Base-by-base conservation (phyloP, 2,888 invertebrate genomes). In the Fragum whitleyi region DNA sequence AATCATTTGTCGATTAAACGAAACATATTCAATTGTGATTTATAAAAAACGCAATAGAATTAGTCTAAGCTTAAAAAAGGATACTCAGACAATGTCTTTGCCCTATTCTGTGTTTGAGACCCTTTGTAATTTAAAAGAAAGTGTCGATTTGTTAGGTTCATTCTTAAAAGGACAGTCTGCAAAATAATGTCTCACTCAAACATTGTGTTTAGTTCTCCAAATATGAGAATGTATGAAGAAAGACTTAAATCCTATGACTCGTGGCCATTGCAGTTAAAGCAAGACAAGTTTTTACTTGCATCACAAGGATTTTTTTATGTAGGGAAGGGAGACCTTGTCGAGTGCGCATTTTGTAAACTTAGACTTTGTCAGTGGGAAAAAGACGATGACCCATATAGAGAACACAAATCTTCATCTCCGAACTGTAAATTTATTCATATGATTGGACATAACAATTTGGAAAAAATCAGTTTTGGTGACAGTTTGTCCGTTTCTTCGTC, bases 81-180 rank as follows among this genome's bases (percentile, higher is more conserved):
- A 65, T 19, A 77, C 69, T 29, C 69, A 69, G 47, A 69, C 69
- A 19, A 53, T 69, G 69, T 69, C 69, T 21, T 7, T 69, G 6
- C 53, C 69, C 11, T 53, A 29, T 53, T 39, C 39, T 28, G 0
- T 69, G n/a, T 59, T 73, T 68, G 59, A 67, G 72, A 59, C 61
- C 14, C 68, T 77, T 28, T 77, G 68, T 29, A 26, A 77, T 73
- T 73, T 77, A 77, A 77, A 73, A 29, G 77, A 77, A 77, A 77
- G 77, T 28, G 23, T 73, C 19, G 32, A 57, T n/a, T 28, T 77
- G n/a, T 29, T 77, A 23, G 19, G 23, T 29, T 72, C 73, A 77
- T 77, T 77, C 68, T 51, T 77, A 23, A 67, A 72, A 26, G 77
- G 77, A 68, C 77, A 77, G 68, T 77, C 36, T 2, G 29, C 26